Evolutionary conservation across 2,888 invertebrate genomes (phyloP), one percentile per base, ranked within the genome.

Genomic region (Cacoxenus indagator): DNA sequence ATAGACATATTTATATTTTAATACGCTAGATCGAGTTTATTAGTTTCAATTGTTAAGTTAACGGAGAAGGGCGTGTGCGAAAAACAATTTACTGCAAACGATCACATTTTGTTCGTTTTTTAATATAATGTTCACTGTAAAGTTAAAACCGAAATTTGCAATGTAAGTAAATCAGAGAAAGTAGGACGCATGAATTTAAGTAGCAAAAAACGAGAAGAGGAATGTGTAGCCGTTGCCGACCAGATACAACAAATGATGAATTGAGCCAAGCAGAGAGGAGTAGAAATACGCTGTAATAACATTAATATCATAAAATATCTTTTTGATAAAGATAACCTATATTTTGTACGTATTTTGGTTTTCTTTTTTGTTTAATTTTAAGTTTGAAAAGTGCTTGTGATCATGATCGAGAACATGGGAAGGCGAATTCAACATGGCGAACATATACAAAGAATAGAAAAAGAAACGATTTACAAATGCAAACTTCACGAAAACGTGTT

Each of bases 321-420:
- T 76, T 78, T 79, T 78, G 75, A 78, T 81, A 79, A 70, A 75
- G 74, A 70, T 67, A 72, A 68, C 55, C 67, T 67, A 45, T 70
- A 74, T 43, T 65, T 55, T 77, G 68, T 77, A 78, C 75, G 74
- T 74, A 69, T 71, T 74, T 82, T 78, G 73, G 73, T 76, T 74
- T 46, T 8, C 6, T 37, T 46, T 54, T 57, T 57, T 57, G 55
- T 57, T 57, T 57, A 66, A 66, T 57, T 66, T 54, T 71, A 70
- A 65, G 72, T 77, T 73, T 72, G 67, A 14, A 72, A 74, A 54
- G 31, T 48, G 69, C 65, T 46, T 75, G 67, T 26, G 71, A 66
- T 74, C 76, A 70, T 73, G 72, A 64, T 27, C 26, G 17, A 14
- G n/a, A 61, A 31, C 27, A 29, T 14, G 17, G 6, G 45, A 71